Base-by-base conservation (phyloP, 2,797 vertebrate species). In the Anas bernieri region DNA sequence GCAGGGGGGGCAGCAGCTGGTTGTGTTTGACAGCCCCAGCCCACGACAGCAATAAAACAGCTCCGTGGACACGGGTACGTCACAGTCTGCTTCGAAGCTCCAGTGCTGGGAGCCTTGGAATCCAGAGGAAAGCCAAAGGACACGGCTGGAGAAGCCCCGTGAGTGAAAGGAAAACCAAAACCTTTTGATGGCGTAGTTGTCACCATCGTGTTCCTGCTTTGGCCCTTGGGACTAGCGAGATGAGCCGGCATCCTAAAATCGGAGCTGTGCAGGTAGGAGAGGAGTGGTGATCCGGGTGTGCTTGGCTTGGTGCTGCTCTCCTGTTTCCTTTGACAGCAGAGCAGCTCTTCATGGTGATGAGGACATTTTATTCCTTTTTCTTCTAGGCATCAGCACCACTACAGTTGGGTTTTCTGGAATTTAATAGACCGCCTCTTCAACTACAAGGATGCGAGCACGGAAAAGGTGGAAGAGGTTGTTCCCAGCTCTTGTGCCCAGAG, bases 221-320 rank as follows among this genome's bases (percentile, higher is more conserved):
- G 6, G 56, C 48, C 16, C 67, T 61, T 15, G 7, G 74, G 79
- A 58, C 28, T 15, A 25, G 3, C 33, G 45, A 52, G 78, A 41
- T 80, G 33, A 31, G 28, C 73, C 17, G 0, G 67, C 67, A 28
- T 15, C 82, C 52, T n/a, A 50, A 45, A 72, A 59, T n/a, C 37
- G 1, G 31, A 59, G 59, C 33, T 25, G 16, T 22, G 33, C 17
- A 13, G 43, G 4, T 9, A 17, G 15, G 75, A n/a, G 28, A 63
- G 23, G 9, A 9, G 17, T 3, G 14, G 43, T 4, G 16, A 31
- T 22, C 23, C 41, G 2, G 33, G 3, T 3, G 62, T 1, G 2
- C 17, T 17, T 9, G 17, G 4, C 11, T 4, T 4, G 58, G 48
- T n/a, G 80, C 48, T 61, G 63, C 75, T n/a, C 41, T 9, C 43